Conservation (phyloP, 2,888 invertebrate species). For the Leptarthrus brevirostris region DNA sequence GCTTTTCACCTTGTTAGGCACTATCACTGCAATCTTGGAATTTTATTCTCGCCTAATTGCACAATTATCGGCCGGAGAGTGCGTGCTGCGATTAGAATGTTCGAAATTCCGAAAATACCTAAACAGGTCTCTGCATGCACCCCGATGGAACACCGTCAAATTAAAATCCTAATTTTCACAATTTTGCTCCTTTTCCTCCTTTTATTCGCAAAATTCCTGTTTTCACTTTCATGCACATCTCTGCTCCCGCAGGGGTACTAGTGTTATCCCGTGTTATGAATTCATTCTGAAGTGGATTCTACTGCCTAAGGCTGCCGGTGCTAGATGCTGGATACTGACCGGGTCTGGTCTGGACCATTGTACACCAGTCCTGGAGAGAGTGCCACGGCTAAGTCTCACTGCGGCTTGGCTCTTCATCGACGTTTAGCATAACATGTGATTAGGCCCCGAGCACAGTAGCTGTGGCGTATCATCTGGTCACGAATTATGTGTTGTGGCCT, state of each 20-base stretch:
- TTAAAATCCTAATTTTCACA: constrained; percentile 47
- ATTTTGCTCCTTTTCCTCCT: constrained; percentile 18
- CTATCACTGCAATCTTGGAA: constrained; percentile 32
- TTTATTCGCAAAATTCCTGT: constrained; percentile 33
- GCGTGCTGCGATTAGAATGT: constrained; percentile 31
- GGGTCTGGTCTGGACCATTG: constrained; percentile 18
- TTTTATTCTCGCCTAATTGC: constrained; percentile 26
- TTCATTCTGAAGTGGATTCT: constrained; percentile 30
- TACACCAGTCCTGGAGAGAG: constrained; percentile 4
- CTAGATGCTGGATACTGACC: constrained; percentile 6
- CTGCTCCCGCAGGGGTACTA: constrained; percentile 17
- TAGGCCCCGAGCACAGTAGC: constrained; percentile 52
- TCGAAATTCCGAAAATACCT: constrained; percentile 39
- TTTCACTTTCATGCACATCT: constrained; percentile 43
- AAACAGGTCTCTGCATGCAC: not conserved
- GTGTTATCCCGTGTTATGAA: constrained; percentile 34
- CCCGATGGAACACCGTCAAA: constrained; percentile 29
- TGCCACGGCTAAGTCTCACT: not conserved
- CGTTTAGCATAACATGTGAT: constrained; percentile 53
- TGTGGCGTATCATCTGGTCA: constrained; percentile 51
- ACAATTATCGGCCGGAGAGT: constrained; percentile 16
- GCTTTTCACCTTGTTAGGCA: not conserved
- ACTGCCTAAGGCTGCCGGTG: constrained; percentile 32
- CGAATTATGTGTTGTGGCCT: constrained; percentile 47
- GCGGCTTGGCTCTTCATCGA: constrained; percentile 39